phyloP scores from a whole-genome alignment of 1,140 invertebrate species.

The Eufriesea mexicana region DNA sequence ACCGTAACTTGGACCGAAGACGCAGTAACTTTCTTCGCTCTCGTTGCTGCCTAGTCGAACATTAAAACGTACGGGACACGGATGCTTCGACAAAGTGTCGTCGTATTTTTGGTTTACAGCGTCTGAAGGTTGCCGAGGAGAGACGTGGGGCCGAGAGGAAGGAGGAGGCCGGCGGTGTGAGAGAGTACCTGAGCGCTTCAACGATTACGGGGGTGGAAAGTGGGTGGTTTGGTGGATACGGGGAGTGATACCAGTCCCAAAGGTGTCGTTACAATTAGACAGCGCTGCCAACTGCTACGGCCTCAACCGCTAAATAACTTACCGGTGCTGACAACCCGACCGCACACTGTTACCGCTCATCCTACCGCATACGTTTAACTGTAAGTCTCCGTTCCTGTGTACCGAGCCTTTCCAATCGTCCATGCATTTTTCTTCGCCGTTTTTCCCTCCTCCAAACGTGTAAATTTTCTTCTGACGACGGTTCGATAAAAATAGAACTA shows the following conservation, averaged over 20 bases:
- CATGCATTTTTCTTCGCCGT: too few species aligned
- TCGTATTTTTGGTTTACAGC: slow-evolving; percentile 77
- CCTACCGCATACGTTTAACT: slow-evolving; percentile 55
- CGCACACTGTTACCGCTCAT: slow-evolving; percentile 72
- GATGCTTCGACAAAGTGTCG: slow-evolving; percentile 69
- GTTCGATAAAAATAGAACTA: too few species aligned
- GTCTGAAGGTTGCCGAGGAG: slow-evolving; percentile 65
- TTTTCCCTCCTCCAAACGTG: too few species aligned
- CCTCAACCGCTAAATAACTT: slow-evolving; percentile 80
- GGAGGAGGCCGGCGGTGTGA: slow-evolving; percentile 23
- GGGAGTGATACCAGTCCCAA: slow-evolving; percentile 74
- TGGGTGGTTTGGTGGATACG: slow-evolving; percentile 62
- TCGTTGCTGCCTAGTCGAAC: slow-evolving; percentile 22
- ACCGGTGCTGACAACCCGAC: slow-evolving; percentile 79
- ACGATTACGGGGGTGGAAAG: slow-evolving; percentile 64
- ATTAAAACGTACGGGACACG: slow-evolving; percentile 55
- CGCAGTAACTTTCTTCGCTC: not conserved
- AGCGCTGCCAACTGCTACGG: slow-evolving; percentile 76
- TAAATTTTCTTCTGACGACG: too few species aligned
- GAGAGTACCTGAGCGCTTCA: slow-evolving; percentile 71
- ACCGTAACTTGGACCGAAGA: not conserved
- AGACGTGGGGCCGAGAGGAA: slow-evolving; percentile 30
- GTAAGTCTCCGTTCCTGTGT: slow-evolving; percentile 32
- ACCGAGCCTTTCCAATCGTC: not conserved
- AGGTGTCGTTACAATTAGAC: slow-evolving; percentile 82